Base-by-base conservation (phyloP, 2,113 vertebrate genomes). In the Lepisosteus osseus region DNA sequence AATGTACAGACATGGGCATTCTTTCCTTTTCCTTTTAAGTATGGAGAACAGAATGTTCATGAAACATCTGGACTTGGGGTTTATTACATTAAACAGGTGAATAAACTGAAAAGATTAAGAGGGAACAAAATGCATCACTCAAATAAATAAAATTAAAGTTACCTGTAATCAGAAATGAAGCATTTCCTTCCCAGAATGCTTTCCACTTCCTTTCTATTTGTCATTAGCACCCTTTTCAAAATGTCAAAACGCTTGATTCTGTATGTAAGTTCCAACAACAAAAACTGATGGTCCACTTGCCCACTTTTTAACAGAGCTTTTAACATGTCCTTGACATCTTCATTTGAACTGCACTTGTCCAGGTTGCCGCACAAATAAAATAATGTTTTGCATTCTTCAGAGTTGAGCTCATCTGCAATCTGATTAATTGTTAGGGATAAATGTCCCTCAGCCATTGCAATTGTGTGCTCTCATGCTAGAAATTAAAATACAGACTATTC, bases 111-210 rank as follows among this genome's bases (percentile, higher is more conserved):
- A 51, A 51, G 47, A 29, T 29, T 9, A 51, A 51, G 9, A 51
- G 5, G 9, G 47, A 6, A 6, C 47, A 6, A 51, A 51, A 51
- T 9, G 9, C 5, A 9, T 51, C 47, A 6, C 9, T 9, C 47
- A 51, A 51, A 51, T 6, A 0, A 54, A n/a, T 45, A 54, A 3
- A 65, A 68, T 15, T 7, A 67, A 3, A 13, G 40, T 90, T 84
- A 97, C 97, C 95, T 97, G 84, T 95, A 98, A 63, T 83, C 84
- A 0, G 95, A 87, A 44, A 98, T 65, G 13, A 86, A 67, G 3
- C 64, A 82, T 14, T 67, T 61, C 12, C 65, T 71, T 17, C 7
- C 47, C 70, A 94, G 77, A 47, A 75, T 40, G 17, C 69, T 75
- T 79, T 95, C 94, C 61, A 91, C 89, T 0, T 85, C 47, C 0